phyloP scores from a whole-genome alignment of 2,888 invertebrate species.

The Cataglyphis cursor region DNA sequence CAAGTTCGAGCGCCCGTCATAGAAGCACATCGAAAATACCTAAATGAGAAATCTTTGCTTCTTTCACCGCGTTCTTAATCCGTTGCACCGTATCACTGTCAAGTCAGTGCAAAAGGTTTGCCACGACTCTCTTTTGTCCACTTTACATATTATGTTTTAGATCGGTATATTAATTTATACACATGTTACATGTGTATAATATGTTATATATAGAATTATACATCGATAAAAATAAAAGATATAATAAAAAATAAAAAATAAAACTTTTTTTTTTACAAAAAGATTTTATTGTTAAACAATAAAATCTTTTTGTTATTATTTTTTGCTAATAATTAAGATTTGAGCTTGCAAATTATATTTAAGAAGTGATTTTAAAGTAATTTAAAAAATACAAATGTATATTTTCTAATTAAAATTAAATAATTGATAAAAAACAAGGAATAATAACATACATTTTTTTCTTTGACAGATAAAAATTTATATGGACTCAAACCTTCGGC shows the following conservation, averaged over 20 bases:
- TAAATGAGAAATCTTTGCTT: background rate
- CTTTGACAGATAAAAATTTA: background rate
- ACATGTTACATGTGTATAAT: background rate
- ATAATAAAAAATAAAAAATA: background rate
- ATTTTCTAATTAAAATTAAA: background rate
- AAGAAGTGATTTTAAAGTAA: background rate
- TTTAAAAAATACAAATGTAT: background rate
- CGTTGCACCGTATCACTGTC: background rate
- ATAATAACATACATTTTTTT: background rate
- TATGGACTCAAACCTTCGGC: slow-evolving; percentile 3
- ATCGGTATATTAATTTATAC: background rate
- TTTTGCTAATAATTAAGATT: background rate
- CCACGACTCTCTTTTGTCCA: background rate
- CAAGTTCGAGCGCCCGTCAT: background rate
- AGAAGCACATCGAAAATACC: slow-evolving; percentile 13
- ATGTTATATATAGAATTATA: background rate
- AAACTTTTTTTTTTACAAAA: too few relatives aligned
- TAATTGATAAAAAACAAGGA: background rate
- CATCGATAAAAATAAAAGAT: background rate
- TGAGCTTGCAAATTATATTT: background rate
- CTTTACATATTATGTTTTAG: background rate
- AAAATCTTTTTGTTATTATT: background rate
- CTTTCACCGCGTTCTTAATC: background rate
- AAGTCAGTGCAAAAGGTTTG: slow-evolving; percentile 11
- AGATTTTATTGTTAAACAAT: background rate